Percentiles rank a stretch among this genome's conserved stretches.
Evolutionary conservation across 2,888 invertebrate genomes (phyloP).

Genomic region (Oligia fasciuncula): DNA sequence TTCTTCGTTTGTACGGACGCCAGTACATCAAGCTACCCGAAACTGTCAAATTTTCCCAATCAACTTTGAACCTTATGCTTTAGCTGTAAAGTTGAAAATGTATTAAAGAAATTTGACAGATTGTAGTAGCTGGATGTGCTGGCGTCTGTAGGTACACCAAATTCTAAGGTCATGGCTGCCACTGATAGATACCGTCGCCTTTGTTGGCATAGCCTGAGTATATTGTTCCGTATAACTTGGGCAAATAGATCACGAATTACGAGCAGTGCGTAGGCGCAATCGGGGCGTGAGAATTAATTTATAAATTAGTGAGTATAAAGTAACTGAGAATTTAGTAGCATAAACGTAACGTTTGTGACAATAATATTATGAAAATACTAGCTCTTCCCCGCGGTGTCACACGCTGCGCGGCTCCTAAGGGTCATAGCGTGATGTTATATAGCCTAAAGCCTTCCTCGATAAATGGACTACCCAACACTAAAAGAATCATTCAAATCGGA

Average conservation of each 20-base stretch:
- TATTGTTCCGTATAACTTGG: slow-evolving; percentile 42
- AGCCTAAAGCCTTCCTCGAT: too few relatives aligned
- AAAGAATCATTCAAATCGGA: too few relatives aligned
- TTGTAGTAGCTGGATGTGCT: too few relatives aligned
- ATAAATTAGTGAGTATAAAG: background rate
- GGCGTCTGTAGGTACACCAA: slow-evolving; percentile 30
- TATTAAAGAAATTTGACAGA: too few relatives aligned
- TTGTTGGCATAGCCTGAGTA: slow-evolving; percentile 38
- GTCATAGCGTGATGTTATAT: too few relatives aligned
- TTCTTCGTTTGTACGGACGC: slow-evolving; percentile 27
- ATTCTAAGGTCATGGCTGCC: slow-evolving; percentile 55
- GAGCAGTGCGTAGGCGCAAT: slow-evolving; percentile 18
- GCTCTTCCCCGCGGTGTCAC: too few relatives aligned
- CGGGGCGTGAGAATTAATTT: slow-evolving; percentile 29
- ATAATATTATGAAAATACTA: background rate
- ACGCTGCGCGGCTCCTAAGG: too few relatives aligned
- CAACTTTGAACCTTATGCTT: too few relatives aligned
- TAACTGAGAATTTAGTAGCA: slow-evolving; percentile 2
- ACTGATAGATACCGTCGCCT: slow-evolving; percentile 18
- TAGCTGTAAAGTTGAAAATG: too few relatives aligned
- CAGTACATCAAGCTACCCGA: too few relatives aligned
- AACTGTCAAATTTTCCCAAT: too few relatives aligned
- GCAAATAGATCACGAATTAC: slow-evolving; percentile 44
- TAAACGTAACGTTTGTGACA: background rate
- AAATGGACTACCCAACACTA: too few relatives aligned